Evolutionary conservation across 2,888 invertebrate genomes (phyloP), one percentile per base, ranked within the genome.

Genomic region (Epinotia brunnichana): DNA sequence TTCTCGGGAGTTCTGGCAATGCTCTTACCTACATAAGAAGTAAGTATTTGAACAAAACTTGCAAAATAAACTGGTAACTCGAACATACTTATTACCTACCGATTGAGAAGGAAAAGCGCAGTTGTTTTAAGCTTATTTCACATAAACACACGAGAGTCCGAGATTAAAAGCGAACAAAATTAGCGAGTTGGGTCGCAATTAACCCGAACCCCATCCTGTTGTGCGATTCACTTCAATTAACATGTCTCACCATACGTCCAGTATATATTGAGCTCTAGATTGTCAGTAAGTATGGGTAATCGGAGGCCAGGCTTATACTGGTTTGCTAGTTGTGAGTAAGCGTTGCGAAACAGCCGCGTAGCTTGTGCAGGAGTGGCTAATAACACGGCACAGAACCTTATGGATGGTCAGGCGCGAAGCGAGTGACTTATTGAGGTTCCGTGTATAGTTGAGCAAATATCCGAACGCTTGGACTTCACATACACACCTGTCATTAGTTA

Each of bases 151-250:
- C 29, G 24, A 57, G 56, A 57, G n/a, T n/a, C 56, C 29, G 56
- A 57, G 57, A 57, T 57, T 57, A 57, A 57, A 57, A 57, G 57
- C 29, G 29, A 57, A 29, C 15, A 29, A 29, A 57, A 57, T 57
- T 57, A 57, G 57, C 57, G 57, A 29, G 57, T 57, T 29, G 24
- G 29, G n/a, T 5, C 57, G 57, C 57, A 15, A 29, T 15, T 48
- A 48, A 48, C 48, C 57, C 29, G 15, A 21, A 19, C 57, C n/a
- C 29, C 57, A 57, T 29, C 57, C 57, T 57, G 57, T 2, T 48
- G 4, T 44, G 7, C 48, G n/a, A 48, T 48, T 48, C 44, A 44
- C 4, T 44, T 4, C 44, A 44, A 44, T 15, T 5, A 4, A 4
- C 3, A 0, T 7, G 4, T 15, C 15, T 15, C 15, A 15, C 2